phyloP scores from a whole-genome alignment of 2,888 invertebrate genomes.

The Oscheius sp. region DNA sequence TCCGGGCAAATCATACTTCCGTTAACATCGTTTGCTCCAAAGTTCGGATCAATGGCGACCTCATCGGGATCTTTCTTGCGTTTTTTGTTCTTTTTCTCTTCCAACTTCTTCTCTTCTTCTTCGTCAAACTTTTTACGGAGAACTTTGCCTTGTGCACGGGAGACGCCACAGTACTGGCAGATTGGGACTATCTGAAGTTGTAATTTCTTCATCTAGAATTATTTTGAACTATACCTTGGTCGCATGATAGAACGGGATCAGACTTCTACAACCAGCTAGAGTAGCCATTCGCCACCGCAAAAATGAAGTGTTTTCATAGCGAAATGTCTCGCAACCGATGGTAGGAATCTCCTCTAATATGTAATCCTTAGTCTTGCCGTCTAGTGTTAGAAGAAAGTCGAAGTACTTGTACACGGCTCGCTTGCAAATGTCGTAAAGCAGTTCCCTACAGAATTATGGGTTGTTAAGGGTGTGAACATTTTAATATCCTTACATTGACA shows the following conservation, averaged over 20 bases:
- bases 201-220: neutral
- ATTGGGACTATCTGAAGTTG: neutral
- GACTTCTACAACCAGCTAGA: neutral
- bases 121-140: conserved; percentile 2
- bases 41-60: neutral
- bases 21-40: neutral
- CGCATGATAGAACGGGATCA: neutral
- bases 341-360: neutral
- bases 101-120: neutral
- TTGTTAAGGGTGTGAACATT: neutral
- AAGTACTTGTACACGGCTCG: neutral
- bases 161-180: conserved; percentile 7
- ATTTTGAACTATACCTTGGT: neutral
- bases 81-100: neutral
- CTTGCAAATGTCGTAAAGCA: neutral
- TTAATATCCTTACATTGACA: neutral
- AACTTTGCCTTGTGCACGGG: neutral
- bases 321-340: neutral
- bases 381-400: neutral
- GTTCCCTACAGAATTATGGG: neutral
- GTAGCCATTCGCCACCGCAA: neutral
- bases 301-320: neutral
- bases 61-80: neutral
- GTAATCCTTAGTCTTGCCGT: neutral
- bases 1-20: neutral